Evolutionary conservation across 2,888 invertebrate species (phyloP).

Genomic region (Ptychoptera contaminata): DNA sequence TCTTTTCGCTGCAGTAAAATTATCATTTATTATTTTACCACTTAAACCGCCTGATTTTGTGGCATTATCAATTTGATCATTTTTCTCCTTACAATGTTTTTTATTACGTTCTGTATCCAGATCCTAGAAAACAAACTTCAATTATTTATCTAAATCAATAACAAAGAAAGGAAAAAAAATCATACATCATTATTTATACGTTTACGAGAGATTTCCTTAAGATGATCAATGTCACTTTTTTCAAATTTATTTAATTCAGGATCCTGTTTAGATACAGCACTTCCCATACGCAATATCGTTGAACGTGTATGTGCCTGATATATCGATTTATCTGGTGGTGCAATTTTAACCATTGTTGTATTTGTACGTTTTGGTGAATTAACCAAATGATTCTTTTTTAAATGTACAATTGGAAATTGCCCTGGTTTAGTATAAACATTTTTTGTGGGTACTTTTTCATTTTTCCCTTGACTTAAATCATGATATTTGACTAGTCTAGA

Average conservation of each 20-base stretch:
- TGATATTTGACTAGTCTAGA: slow-evolving; percentile 35
- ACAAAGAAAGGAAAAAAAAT: slow-evolving; percentile 3
- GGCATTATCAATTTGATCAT: slow-evolving; percentile 3
- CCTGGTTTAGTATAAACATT: slow-evolving; percentile 20
- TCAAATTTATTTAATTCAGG: slow-evolving; percentile 16
- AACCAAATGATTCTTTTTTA: slow-evolving; percentile 16
- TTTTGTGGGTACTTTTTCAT: no score
- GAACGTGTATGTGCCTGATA: slow-evolving; percentile 25
- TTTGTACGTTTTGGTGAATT: slow-evolving; percentile 5
- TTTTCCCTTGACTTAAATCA: slow-evolving; percentile 13
- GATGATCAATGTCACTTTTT: slow-evolving; percentile 36
- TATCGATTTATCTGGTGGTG: slow-evolving; percentile 22
- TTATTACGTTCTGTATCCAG: slow-evolving; percentile 17
- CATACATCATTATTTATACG: slow-evolving; percentile 34
- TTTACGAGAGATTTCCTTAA: slow-evolving; percentile 40
- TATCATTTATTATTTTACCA: background rate
- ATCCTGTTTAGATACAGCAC: slow-evolving; percentile 14
- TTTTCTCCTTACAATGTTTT: slow-evolving; percentile 22
- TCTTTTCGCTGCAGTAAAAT: slow-evolving; percentile 8
- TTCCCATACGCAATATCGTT: slow-evolving; percentile 22
- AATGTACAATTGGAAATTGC: slow-evolving; percentile 34
- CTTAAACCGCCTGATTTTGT: background rate
- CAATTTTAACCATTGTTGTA: slow-evolving; percentile 23
- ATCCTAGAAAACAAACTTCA: slow-evolving; percentile 18
- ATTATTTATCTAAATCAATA: background rate